Percentiles rank a stretch among this genome's conserved stretches.
Evolutionary conservation across 1,140 invertebrate species (phyloP).

Genomic region (Chironomus striatipennis): DNA sequence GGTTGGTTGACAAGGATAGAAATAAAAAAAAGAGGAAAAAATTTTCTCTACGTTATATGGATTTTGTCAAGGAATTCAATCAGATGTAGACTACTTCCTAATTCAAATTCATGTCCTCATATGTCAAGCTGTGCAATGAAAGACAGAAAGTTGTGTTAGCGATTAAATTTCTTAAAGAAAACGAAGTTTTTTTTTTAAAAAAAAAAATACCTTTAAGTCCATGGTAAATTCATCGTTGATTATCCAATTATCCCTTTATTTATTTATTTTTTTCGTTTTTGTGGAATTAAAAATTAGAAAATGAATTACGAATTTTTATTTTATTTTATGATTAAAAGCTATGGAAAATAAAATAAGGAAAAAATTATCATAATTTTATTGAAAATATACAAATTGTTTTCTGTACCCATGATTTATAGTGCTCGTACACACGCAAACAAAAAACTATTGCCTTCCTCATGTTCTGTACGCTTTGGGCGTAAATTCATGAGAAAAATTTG

Average conservation of each 20-base stretch:
- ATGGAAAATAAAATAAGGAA: not conserved
- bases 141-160: too few relatives aligned
- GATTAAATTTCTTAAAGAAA: not conserved
- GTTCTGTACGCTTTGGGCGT: not conserved
- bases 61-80: conserved; percentile 8
- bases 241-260: not conserved
- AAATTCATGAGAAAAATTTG: too few relatives aligned
- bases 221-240: not conserved
- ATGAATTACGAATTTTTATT: too few relatives aligned
- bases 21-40: not conserved
- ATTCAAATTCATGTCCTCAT: not conserved
- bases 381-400: not conserved
- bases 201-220: not conserved
- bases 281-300: not conserved
- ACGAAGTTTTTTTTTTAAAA: not conserved
- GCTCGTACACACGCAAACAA: not conserved
- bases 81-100: not conserved
- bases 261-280: too few relatives aligned
- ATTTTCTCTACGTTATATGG: not conserved
- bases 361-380: not conserved
- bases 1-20: too few relatives aligned
- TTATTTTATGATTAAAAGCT: not conserved
- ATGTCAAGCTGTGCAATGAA: not conserved
- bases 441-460: not conserved
- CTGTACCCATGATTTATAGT: not conserved